Evolutionary conservation across 2,797 vertebrate genomes (phyloP).

Genomic region (Lepilemur ruficaudatus): DNA sequence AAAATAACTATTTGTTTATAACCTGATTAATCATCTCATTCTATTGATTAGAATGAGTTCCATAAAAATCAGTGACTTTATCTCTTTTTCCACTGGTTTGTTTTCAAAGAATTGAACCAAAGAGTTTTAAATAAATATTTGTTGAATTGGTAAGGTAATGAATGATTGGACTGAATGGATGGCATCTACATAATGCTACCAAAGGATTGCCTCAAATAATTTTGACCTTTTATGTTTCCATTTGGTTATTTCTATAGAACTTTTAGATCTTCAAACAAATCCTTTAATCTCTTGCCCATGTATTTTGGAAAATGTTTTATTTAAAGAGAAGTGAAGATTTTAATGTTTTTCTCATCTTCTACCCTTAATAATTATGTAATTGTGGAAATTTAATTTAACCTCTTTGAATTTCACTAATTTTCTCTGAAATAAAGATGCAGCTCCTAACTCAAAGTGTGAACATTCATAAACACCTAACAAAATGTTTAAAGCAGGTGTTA

Average conservation of each 20-base stretch:
- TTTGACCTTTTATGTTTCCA: background rate
- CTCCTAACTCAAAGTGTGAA: background rate
- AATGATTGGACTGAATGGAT: background rate
- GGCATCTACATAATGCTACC: no score
- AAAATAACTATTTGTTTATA: background rate
- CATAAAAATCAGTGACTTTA: background rate
- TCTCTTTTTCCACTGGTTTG: no score
- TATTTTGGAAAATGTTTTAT: background rate
- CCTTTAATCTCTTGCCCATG: background rate
- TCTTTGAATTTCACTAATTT: conserved; percentile 7
- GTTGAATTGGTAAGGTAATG: background rate
- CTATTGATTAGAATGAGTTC: background rate
- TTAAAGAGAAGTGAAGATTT: background rate
- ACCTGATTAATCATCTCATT: background rate
- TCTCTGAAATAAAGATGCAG: background rate
- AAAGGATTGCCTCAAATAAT: background rate
- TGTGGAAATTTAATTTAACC: background rate
- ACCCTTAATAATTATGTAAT: background rate
- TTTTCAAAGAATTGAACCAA: background rate
- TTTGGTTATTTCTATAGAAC: background rate
- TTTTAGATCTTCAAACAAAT: background rate
- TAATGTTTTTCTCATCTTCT: background rate
- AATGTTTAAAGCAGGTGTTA: background rate
- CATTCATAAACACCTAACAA: background rate
- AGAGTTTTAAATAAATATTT: background rate